These are phyloP conservation scores for Axea sp. DNA, from an alignment of 2,888 invertebrate genomes.

Conservation along the genomic window DNA sequence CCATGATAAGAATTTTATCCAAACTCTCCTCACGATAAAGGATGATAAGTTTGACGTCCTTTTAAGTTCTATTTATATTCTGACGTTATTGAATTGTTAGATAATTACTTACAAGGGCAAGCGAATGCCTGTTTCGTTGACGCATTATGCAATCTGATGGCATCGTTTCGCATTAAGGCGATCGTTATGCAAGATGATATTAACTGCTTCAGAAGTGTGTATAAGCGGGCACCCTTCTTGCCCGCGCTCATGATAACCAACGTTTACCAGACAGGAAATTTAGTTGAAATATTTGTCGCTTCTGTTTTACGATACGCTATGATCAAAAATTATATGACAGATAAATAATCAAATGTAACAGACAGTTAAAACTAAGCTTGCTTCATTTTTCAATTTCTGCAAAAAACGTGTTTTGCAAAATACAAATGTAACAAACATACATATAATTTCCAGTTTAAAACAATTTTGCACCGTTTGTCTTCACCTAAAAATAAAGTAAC, in stretches of 20 bases:
- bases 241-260: constrained; percentile 28
- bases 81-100: constrained; percentile 34
- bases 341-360: no score
- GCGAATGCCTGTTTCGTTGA: constrained; percentile 41
- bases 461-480: no score
- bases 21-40: constrained; percentile 2
- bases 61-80: constrained; percentile 35
- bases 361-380: no score
- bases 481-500: no score
- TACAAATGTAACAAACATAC: no score
- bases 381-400: no score
- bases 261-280: constrained; percentile 38
- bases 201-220: constrained; percentile 59
- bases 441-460: no score
- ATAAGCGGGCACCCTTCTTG: constrained; percentile 51
- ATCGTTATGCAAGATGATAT: constrained; percentile 64
- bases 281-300: constrained; percentile 18
- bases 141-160: constrained; percentile 55
- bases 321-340: no score
- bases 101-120: constrained; percentile 51
- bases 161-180: constrained; percentile 63
- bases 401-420: no score
- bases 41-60: constrained; percentile 22
- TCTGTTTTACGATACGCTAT: no score
- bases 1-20: neutral